Conservation (phyloP, 2,113 vertebrate species). For the Elachura formosa region DNA sequence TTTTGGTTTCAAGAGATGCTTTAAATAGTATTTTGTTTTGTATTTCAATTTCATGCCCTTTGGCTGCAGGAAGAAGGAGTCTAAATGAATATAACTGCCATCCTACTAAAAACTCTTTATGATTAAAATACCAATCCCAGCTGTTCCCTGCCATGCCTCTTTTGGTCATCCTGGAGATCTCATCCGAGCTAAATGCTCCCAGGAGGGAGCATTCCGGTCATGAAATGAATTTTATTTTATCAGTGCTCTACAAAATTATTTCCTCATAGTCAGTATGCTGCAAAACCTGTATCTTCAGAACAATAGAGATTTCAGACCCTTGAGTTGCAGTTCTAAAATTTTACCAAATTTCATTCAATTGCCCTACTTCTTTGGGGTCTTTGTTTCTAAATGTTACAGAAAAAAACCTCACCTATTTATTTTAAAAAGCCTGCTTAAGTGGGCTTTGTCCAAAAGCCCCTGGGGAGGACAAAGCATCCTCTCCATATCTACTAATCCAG, state of each 20-base stretch:
- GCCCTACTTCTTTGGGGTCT: not conserved
- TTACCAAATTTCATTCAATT: not conserved
- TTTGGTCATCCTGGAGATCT: not conserved
- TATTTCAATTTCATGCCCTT: not conserved
- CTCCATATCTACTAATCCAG: constrained; percentile 30
- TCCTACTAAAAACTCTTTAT: not conserved
- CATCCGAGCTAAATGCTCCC: not conserved
- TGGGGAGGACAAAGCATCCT: not conserved
- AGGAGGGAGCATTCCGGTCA: not conserved
- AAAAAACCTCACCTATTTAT: not conserved
- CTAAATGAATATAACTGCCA: not conserved
- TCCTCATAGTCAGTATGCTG: not conserved
- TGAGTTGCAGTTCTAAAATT: not conserved
- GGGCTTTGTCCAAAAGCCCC: not conserved
- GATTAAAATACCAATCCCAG: not conserved
- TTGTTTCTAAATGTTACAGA: not conserved
- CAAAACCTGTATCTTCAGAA: not conserved
- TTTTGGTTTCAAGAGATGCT: not conserved
- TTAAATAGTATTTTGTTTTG: not conserved
- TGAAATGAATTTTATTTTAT: not conserved
- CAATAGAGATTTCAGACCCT: not conserved
- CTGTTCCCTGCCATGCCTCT: not conserved
- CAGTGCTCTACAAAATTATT: not conserved
- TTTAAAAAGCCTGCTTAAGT: constrained; percentile 26
- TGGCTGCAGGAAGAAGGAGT: not conserved